Percentiles rank a stretch among this genome's conserved stretches.
Evolutionary conservation across 2,797 vertebrate species (phyloP).

Genomic region (Manis javanica): DNA sequence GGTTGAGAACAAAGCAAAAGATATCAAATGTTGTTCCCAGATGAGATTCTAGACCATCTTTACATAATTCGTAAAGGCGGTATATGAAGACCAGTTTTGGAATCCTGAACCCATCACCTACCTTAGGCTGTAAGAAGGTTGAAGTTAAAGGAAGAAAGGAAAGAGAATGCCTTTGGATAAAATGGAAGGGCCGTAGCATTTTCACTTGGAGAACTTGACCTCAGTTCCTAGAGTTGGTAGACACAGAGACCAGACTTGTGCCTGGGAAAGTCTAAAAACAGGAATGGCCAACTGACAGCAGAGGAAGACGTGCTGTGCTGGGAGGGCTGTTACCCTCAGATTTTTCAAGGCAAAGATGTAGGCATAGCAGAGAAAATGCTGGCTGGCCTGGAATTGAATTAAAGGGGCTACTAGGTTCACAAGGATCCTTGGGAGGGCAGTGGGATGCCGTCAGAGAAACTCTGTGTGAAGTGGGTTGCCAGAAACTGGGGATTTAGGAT

Average conservation of each 20-base stretch:
- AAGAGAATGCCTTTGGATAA: not conserved
- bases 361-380: not conserved
- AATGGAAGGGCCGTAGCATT: not conserved
- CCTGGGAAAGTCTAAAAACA: constrained; percentile 5
- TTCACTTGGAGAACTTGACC: not conserved
- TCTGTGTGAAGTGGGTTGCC: not conserved
- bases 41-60: not conserved
- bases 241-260: not conserved
- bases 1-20: not conserved
- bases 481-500: not conserved
- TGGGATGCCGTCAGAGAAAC: not conserved
- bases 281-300: not conserved
- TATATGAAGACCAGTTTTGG: not conserved
- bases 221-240: not conserved
- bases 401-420: not conserved
- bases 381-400: not conserved
- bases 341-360: not conserved
- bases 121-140: not conserved
- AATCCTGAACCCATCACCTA: not conserved
- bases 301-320: not conserved
- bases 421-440: not conserved
- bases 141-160: not conserved
- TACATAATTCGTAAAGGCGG: not conserved
- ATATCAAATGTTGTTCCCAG: not conserved
- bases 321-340: not conserved